Evolutionary conservation across 2,888 invertebrate genomes (phyloP).

Genomic region (Gryllus longicercus): DNA sequence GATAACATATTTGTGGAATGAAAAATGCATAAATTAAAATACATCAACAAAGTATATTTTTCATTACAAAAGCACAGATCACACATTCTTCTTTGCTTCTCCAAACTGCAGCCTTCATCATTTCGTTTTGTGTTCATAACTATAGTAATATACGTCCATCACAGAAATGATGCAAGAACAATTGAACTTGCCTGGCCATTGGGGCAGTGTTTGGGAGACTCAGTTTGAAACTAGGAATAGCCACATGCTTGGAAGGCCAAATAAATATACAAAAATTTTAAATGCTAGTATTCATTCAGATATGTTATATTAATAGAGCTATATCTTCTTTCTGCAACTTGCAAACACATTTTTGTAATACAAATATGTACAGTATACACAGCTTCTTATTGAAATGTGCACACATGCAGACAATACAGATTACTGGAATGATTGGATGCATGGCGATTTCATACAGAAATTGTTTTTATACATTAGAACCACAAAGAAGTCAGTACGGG

Average conservation of each 20-base stretch:
- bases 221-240: neutral
- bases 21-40: neutral
- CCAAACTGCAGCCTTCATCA: too few relatives aligned
- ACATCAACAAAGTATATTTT: too few relatives aligned
- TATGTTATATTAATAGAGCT: constrained; percentile 3
- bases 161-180: too few relatives aligned
- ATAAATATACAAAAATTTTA: constrained; percentile 4
- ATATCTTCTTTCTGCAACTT: neutral
- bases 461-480: neutral
- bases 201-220: neutral
- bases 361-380: constrained; percentile 17
- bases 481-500: neutral
- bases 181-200: too few relatives aligned
- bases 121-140: too few relatives aligned
- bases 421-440: neutral
- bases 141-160: too few relatives aligned
- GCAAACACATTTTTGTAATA: neutral
- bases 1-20: constrained; percentile 9
- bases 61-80: too few relatives aligned
- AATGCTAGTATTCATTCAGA: neutral
- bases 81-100: too few relatives aligned
- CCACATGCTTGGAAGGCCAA: constrained; percentile 12
- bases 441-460: neutral
- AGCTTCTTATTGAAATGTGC: neutral
- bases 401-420: neutral